Conservation (phyloP, 2,797 vertebrate species). For the Aphelocoma californica region DNA sequence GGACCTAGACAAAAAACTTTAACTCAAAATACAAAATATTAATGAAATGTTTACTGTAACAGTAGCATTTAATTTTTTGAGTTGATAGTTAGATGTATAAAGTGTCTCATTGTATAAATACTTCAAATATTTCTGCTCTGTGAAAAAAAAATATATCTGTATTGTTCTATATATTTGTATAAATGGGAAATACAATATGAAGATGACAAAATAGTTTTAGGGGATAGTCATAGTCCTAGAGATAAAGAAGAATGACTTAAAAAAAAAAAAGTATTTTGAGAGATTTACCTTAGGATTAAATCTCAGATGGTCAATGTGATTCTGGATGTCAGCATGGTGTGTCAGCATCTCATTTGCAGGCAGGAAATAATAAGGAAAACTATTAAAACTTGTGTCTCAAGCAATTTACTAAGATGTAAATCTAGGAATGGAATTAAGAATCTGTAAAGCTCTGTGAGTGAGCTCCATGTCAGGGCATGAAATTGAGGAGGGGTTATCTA, state of each 20-base stretch:
- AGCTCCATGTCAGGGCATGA: neutral
- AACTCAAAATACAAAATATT: neutral
- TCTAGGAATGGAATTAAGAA: neutral
- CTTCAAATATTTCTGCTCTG: neutral
- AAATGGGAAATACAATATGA: neutral
- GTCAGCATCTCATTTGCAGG: constrained; percentile 26
- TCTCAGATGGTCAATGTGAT: neutral
- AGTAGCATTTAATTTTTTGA: neutral
- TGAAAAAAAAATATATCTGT: neutral
- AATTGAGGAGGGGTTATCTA: neutral
- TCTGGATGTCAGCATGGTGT: neutral
- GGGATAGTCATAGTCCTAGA: neutral
- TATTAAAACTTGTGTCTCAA: neutral
- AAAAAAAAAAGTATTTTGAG: neutral
- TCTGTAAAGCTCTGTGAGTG: neutral
- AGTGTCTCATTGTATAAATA: neutral
- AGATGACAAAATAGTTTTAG: neutral
- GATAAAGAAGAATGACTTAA: neutral
- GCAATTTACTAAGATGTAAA: neutral
- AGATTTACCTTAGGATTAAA: constrained; percentile 11
- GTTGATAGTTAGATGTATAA: neutral
- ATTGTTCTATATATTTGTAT: neutral
- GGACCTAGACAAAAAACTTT: neutral
- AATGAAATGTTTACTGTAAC: neutral
- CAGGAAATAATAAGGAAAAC: neutral